phyloP scores from a whole-genome alignment of 1,140 invertebrate genomes.

The Asobara japonica region DNA sequence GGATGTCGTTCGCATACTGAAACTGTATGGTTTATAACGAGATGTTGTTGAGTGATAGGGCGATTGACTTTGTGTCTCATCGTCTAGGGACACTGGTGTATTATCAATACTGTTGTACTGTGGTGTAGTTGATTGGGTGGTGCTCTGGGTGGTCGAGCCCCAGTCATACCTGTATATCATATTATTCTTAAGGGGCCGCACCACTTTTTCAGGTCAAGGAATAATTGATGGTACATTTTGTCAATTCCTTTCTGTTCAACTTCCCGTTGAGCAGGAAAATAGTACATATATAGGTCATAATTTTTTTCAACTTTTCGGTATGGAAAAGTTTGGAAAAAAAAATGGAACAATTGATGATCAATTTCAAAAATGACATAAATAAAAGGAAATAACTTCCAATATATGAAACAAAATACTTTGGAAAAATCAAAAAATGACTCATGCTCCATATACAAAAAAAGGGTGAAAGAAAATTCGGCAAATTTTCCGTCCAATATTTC shows the following conservation, averaged over 20 bases:
- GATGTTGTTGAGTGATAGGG: conserved; percentile 34
- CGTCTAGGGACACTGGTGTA: conserved; percentile 28
- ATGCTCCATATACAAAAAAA: too few relatives aligned
- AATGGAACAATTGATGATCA: not conserved
- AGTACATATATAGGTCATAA: not conserved
- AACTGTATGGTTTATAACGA: conserved; percentile 40
- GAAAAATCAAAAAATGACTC: too few relatives aligned
- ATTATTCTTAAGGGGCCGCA: conserved; percentile 30
- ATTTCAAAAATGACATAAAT: too few relatives aligned
- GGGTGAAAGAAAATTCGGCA: too few relatives aligned
- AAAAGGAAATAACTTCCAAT: too few relatives aligned
- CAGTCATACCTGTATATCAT: conserved; percentile 56
- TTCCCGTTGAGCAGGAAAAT: not conserved
- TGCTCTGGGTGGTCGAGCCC: conserved; percentile 58
- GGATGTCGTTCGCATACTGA: conserved; percentile 44
- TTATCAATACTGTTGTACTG: conserved; percentile 41
- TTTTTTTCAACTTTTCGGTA: not conserved
- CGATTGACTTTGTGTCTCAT: conserved; percentile 22
- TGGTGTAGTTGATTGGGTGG: conserved; percentile 49
- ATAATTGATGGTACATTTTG: too few relatives aligned
- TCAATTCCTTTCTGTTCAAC: too few relatives aligned
- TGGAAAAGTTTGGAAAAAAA: not conserved
- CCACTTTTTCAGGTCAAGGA: too few relatives aligned
- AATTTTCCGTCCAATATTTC: too few relatives aligned
- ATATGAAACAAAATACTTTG: too few relatives aligned